Base-by-base conservation (phyloP, 1,140 invertebrate genomes). In the Diuraphis noxia region DNA sequence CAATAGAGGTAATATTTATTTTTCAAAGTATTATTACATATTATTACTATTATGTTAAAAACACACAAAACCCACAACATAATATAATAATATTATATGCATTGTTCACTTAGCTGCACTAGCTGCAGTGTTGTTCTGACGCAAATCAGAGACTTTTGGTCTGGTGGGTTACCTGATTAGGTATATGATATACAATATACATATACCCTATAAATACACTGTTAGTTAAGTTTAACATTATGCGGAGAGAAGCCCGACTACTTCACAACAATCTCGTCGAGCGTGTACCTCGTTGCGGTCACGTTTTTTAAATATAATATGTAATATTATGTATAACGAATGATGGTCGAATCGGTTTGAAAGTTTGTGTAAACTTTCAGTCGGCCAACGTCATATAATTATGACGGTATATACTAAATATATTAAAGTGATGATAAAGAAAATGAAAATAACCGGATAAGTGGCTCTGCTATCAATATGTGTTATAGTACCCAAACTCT, bases 1-100 rank as follows among this genome's bases (percentile, higher is more conserved):
- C 82, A 84, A 84, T 82, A 82, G 81, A 41, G 30, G 13, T 84
- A 84, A 84, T 84, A 84, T 84, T 84, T 43, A 84, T 43, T 46
- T 84, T 84, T 6, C 13, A n/a, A 43, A 21, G n/a, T 84, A 84
- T 43, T n/a, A 84, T 43, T n/a, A 84, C 21, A 34, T 84, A 84
- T 41, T 63, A 63, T n/a, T 56, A 56, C 30, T 72, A 72, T 72
- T 72, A 72, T 72, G n/a, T 72, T 41, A 30, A 82, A 43, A 84
- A 84, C 19, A 41, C 34, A 72, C 30, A 84, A 84, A 46, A 84
- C 41, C 82, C 41, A 84, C 82, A 84, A 84, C 17, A n/a, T 36
- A 63, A 63, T 63, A 63, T 30, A 72, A 72, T n/a, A 72, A 72
- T 72, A 72, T n/a, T 72, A 72, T 72, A 72, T 2, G 23, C 13